Evolutionary conservation across 2,113 vertebrate genomes (phyloP).

Genomic region (Phainopepla nitens): DNA sequence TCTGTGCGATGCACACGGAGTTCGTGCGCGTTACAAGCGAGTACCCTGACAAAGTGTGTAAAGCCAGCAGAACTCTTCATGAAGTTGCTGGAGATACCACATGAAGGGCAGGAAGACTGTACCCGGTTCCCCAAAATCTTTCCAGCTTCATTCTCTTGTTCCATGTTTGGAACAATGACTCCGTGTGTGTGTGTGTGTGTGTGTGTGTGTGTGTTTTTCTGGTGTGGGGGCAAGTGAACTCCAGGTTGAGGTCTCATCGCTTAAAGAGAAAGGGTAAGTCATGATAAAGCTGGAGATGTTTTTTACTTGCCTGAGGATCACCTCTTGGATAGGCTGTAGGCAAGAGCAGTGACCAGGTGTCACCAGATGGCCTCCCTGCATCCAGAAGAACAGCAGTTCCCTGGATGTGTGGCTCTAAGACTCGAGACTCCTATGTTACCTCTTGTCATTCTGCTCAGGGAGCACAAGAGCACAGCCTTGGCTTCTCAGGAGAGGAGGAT

Average conservation of each 20-base stretch:
- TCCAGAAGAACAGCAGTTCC: not conserved
- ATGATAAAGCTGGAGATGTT: not conserved
- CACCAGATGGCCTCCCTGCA: fast-evolving
- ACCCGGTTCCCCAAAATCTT: not conserved
- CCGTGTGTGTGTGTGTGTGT: too few species aligned
- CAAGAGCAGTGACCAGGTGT: not conserved
- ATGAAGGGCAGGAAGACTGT: not conserved
- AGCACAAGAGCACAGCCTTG: not conserved
- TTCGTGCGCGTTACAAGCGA: not conserved
- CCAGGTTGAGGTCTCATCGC: not conserved
- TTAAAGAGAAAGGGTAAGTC: not conserved
- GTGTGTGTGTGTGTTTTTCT: not conserved
- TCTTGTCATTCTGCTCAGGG: not conserved
- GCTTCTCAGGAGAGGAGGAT: not conserved
- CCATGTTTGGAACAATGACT: not conserved
- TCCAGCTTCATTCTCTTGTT: not conserved
- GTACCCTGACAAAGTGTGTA: not conserved
- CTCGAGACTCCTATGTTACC: fast-evolving
- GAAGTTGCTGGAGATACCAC: not conserved
- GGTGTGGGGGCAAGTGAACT: not conserved
- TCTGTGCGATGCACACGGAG: fast-evolving
- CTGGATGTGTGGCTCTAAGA: not conserved
- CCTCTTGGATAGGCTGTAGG: not conserved
- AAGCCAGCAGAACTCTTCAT: not conserved
- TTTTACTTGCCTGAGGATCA: not conserved